Evolutionary conservation across 2,797 vertebrate species (phyloP).

Genomic region (Carapus acus): DNA sequence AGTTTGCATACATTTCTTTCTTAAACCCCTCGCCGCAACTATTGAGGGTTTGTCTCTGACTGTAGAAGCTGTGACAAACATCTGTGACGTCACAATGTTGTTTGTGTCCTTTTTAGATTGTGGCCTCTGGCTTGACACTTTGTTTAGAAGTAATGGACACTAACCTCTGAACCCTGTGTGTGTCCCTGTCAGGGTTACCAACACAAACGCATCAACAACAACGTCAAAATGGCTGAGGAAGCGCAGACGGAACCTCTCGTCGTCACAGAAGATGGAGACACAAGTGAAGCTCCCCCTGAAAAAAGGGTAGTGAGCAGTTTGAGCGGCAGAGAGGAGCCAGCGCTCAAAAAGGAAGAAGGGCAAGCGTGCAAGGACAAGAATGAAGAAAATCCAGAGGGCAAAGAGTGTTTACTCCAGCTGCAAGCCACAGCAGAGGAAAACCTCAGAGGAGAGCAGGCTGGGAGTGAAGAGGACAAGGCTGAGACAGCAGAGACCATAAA

Average conservation of each 20-base stretch:
- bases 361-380: conserved; percentile 17
- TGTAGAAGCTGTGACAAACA: too few species aligned
- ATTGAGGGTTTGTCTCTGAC: too few species aligned
- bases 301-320: neutral
- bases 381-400: neutral
- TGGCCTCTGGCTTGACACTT: too few species aligned
- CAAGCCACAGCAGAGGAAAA: conserved; percentile 1
- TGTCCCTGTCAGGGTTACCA: conserved; percentile 37
- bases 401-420: conserved; percentile 11
- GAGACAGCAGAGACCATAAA: conserved; percentile 12
- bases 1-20: conserved; percentile 34
- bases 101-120: too few species aligned
- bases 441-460: neutral
- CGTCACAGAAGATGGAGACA: conserved; percentile 65
- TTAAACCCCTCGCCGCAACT: too few species aligned
- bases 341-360: conserved; percentile 37
- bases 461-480: conserved; percentile 1
- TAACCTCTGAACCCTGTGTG: conserved; percentile 8
- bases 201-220: conserved; percentile 38
- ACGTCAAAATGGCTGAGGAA: conserved; percentile 55
- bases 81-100: too few species aligned
- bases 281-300: conserved; percentile 13
- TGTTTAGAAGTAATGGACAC: conserved; percentile 5
- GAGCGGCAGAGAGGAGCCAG: conserved; percentile 4
- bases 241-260: conserved; percentile 57